Base-by-base conservation (phyloP, 2,797 vertebrate species). In the Emydoidea blandingii region DNA sequence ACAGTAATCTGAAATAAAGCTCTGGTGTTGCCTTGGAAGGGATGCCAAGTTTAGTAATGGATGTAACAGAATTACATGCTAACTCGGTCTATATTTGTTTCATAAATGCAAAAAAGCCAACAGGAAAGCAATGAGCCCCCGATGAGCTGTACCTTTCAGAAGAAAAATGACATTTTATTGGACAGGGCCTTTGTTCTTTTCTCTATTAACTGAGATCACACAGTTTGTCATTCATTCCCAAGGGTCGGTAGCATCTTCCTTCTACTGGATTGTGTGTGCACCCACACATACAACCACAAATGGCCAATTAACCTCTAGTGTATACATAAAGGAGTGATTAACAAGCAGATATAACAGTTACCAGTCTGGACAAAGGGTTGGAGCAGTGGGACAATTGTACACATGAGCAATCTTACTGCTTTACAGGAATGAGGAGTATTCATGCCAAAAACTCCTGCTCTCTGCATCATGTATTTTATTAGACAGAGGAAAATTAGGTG, bases 91-190 rank as follows among this genome's bases (percentile, higher is more conserved):
- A 16, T 74, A 82, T 56, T 87, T 92, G 83, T 68, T 83, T 94
- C 90, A 44, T 91, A 91, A 92, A 95, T 54, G 54, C 62, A 89
- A 86, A 91, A 95, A 94, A 93, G 41, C 62, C 89, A 96, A 94
- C 53, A 88, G 89, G 91, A 90, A 93, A 94, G 37, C 59, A 91
- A n/a, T 62, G 0, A 0, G 44, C 88, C 86, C 84, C 88, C 80
- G 86, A 50, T 95, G 88, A 95, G n/a, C 52, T 91, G 37, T 72
- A 88, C 56, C 88, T 94, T 96, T 87, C 62, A 12, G 88, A 96
- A 96, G 72, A 95, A 97, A 85, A 92, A 88, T 91, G 92, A 91
- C 86, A 86, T 59, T 65, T 41, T 41, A 47, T n/a, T 44, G 49
- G 74, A 65, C 15, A 74, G 47, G 47, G 68, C 79, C 41, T 3